A percentile compares a stretch with the other conserved stretches of the same genome.
Evolutionary conservation across 1,140 invertebrate species (phyloP).

Genomic region (Heliconius congener): DNA sequence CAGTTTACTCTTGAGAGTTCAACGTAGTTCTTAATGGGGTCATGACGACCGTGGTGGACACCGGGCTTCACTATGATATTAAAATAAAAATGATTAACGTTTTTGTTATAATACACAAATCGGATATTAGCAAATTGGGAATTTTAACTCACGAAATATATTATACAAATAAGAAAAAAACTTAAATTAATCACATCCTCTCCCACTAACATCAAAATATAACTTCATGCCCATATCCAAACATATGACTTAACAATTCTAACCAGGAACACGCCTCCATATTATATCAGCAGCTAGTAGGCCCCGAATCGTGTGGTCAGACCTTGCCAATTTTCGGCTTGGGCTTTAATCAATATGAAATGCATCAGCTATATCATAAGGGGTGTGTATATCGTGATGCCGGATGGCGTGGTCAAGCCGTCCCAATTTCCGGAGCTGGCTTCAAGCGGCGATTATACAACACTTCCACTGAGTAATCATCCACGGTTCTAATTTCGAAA

Average conservation of each 20-base stretch:
- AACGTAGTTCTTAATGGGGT: no score
- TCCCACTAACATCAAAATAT: not conserved
- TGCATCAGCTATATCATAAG: constrained; percentile 14
- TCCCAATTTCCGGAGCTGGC: constrained; percentile 35
- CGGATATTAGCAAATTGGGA: no score
- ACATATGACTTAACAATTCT: not conserved
- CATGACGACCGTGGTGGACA: no score
- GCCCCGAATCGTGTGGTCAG: not conserved
- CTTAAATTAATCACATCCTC: not conserved
- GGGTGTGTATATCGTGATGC: constrained; percentile 4
- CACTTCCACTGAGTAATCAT: constrained; percentile 33
- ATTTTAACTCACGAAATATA: no score
- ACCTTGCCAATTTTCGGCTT: constrained; percentile 21
- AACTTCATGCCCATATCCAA: not conserved
- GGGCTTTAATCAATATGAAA: constrained; percentile 26
- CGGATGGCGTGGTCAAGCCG: constrained; percentile 36
- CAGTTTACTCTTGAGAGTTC: no score
- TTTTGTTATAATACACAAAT: no score
- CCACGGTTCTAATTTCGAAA: constrained; percentile 33
- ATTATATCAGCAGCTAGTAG: not conserved
- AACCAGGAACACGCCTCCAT: not conserved
- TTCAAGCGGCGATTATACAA: constrained; percentile 37
- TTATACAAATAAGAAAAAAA: not conserved
- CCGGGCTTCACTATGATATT: no score
- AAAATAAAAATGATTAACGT: no score